phyloP scores from a whole-genome alignment of 2,113 vertebrate genomes.

The Phodopus roborovskii region DNA sequence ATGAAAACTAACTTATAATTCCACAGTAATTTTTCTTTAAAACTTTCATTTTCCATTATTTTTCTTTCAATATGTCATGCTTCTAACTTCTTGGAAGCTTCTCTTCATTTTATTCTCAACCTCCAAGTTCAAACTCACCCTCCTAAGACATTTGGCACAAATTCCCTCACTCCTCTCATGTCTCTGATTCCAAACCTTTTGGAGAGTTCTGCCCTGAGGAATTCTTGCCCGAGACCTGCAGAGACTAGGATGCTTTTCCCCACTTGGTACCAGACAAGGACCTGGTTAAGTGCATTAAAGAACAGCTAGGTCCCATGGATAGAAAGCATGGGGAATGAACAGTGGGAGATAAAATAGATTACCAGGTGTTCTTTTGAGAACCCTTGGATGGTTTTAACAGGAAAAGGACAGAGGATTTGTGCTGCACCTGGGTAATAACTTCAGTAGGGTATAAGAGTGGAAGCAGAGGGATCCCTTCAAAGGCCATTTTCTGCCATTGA shows the following conservation, averaged over 20 bases:
- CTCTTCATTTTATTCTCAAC: background rate
- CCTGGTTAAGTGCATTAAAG: no score
- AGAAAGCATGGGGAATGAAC: background rate
- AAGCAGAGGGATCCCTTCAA: background rate
- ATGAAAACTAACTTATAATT: background rate
- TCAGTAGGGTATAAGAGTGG: background rate
- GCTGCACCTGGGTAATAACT: background rate
- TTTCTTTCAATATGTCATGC: background rate
- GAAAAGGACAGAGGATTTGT: no score
- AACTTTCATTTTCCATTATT: slow-evolving; percentile 13
- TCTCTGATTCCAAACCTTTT: background rate
- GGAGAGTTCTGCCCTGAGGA: background rate
- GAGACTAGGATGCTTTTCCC: background rate
- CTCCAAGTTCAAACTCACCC: background rate
- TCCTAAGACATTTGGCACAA: slow-evolving; percentile 17
- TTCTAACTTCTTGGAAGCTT: background rate
- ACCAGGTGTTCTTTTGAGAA: background rate
- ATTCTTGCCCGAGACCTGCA: background rate
- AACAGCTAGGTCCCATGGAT: background rate
- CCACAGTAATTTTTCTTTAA: background rate
- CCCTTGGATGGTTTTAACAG: background rate
- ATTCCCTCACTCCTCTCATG: background rate
- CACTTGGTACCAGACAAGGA: background rate
- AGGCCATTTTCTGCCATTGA: background rate
- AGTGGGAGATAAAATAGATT: no score